Evolutionary conservation across 2,113 vertebrate species (phyloP).

Genomic region (rat (Rattus norvegicus)): DNA sequence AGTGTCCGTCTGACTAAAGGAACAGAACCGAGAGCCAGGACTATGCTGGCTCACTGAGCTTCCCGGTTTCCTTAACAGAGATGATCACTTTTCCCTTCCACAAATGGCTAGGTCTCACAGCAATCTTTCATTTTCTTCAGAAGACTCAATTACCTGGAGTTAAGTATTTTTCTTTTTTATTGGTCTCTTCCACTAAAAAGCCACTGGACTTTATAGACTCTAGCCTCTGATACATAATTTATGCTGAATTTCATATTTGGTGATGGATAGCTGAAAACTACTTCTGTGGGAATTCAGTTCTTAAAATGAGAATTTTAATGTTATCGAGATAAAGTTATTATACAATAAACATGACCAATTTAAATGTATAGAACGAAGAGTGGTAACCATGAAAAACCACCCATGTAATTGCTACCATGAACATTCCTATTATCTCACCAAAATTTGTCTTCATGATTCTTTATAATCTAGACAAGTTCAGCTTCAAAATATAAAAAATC

Average conservation of each 20-base stretch:
- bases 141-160: conserved; percentile 2
- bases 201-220: conserved; percentile 19
- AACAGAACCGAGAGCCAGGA: background rate
- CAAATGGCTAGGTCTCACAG: background rate
- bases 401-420: background rate
- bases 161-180: conserved; percentile 11
- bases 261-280: background rate
- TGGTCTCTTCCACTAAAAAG: conserved; percentile 29
- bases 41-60: background rate
- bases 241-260: background rate
- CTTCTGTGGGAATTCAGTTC: conserved; percentile 16
- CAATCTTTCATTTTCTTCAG: background rate
- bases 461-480: background rate
- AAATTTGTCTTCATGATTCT: background rate
- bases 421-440: background rate
- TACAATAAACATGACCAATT: background rate
- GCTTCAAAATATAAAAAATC: background rate
- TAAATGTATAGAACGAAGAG: background rate
- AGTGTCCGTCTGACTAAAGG: background rate
- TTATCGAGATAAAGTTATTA: conserved; percentile 24
- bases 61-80: background rate
- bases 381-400: conserved; percentile 5
- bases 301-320: conserved; percentile 45
- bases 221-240: background rate
- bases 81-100: background rate